Conservation (phyloP, 2,113 vertebrate genomes). For the Chiloscyllium plagiosum region DNA sequence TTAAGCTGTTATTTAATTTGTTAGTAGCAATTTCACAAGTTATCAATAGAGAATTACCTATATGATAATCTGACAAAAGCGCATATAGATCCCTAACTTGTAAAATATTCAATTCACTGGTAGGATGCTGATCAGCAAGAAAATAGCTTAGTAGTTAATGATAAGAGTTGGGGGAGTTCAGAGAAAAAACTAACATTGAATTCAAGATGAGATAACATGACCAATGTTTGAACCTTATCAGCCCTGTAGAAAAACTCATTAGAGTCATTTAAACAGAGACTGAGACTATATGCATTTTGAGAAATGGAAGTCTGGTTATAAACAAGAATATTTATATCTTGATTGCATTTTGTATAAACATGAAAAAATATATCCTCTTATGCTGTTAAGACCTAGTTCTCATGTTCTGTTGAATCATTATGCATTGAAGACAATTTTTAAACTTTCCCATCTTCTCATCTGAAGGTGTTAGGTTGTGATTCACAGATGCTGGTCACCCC, state of each 20-base stretch:
- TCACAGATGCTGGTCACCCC: neutral
- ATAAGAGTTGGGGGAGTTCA: constrained; percentile 34
- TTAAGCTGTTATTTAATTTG: neutral
- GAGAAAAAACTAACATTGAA: constrained; percentile 22
- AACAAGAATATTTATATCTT: constrained; percentile 1
- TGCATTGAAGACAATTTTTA: neutral
- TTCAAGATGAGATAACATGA: constrained; percentile 35
- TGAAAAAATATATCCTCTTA: neutral
- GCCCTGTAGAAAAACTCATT: constrained; percentile 17
- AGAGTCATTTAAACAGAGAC: neutral
- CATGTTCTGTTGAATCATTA: neutral
- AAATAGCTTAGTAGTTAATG: constrained; percentile 13
- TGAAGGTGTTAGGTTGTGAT: neutral
- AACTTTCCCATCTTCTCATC: neutral
- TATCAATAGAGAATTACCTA: neutral
- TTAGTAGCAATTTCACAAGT: neutral
- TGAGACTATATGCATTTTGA: constrained; percentile 4
- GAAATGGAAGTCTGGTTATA: neutral
- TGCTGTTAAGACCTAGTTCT: no score
- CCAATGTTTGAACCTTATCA: constrained; percentile 14
- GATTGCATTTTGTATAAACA: neutral
- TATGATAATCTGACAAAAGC: neutral
- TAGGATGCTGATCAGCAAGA: constrained; percentile 22
- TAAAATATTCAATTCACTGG: neutral
- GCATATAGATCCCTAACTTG: neutral